Evolutionary conservation across 2,888 invertebrate species (phyloP).

Genomic region (Aphidius colemani): DNA sequence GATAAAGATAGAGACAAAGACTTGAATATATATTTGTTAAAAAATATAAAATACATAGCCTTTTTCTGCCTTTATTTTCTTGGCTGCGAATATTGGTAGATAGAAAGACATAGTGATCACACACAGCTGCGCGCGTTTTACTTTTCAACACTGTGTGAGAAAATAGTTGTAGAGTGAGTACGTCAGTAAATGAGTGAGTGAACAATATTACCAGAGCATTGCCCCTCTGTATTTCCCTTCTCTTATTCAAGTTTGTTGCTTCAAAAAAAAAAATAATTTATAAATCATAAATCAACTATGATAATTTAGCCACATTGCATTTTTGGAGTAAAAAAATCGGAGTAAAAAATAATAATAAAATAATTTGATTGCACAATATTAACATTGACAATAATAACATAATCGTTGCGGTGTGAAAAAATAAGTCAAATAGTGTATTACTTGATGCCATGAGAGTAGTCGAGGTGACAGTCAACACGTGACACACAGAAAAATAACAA

Average conservation of each 20-base stretch:
- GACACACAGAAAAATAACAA: constrained; percentile 44
- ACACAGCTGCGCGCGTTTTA: constrained; percentile 19
- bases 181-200: constrained; percentile 41
- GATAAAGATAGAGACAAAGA: too few relatives aligned
- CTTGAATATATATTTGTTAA: too few relatives aligned
- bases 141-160: constrained; percentile 10
- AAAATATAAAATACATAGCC: too few relatives aligned
- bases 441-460: constrained; percentile 46
- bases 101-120: background rate
- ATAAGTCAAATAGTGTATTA: background rate
- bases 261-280: too few relatives aligned
- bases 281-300: background rate
- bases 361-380: constrained; percentile 1
- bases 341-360: constrained; percentile 16
- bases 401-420: too few relatives aligned
- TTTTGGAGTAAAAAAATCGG: constrained; percentile 11
- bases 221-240: constrained; percentile 30
- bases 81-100: background rate
- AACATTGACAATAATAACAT: background rate
- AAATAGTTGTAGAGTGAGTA: constrained; percentile 18
- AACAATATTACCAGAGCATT: constrained; percentile 52
- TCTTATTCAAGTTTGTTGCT: background rate
- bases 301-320: background rate
- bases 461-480: constrained; percentile 46
- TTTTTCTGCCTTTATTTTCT: too few relatives aligned